phyloP scores from a whole-genome alignment of 2,888 invertebrate genomes.

The Nycteola revayana region DNA sequence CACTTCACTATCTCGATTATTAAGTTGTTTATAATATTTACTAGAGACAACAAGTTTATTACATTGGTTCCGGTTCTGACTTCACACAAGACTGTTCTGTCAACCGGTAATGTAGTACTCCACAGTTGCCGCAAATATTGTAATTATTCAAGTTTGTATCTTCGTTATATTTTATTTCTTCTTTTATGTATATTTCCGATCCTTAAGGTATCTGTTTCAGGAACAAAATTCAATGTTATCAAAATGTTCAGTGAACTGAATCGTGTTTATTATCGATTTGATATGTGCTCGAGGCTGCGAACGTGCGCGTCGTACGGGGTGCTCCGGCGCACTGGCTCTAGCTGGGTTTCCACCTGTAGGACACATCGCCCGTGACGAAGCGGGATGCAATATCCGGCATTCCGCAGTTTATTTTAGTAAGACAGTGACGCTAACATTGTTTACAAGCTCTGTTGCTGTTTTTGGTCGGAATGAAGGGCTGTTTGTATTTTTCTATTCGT shows the following conservation, averaged over 20 bases:
- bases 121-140: constrained; percentile 1
- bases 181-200: too few species aligned
- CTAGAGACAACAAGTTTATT: constrained; percentile 7
- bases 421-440: constrained; percentile 68
- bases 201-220: too few species aligned
- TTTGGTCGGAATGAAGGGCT: constrained; percentile 43
- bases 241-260: constrained; percentile 2
- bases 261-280: constrained; percentile 58
- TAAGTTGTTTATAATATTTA: constrained; percentile 4
- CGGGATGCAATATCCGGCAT: constrained; percentile 75
- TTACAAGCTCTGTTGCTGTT: constrained; percentile 55
- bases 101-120: constrained; percentile 1
- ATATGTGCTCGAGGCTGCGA: constrained; percentile 24
- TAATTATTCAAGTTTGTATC: constrained; percentile 1
- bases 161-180: not conserved
- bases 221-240: too few species aligned
- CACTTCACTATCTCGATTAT: constrained; percentile 21
- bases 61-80: not conserved
- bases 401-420: constrained; percentile 68
- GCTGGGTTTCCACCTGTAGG: constrained; percentile 40
- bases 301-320: constrained; percentile 37
- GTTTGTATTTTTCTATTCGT: constrained; percentile 21
- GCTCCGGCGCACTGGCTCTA: constrained; percentile 38
- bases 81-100: not conserved
- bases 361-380: constrained; percentile 40